Percentiles rank a stretch among this genome's conserved stretches.
These are phyloP conservation scores for Mesochorus sp. DNA, from an alignment of 2,888 invertebrate genomes.

Conservation along the genomic window DNA sequence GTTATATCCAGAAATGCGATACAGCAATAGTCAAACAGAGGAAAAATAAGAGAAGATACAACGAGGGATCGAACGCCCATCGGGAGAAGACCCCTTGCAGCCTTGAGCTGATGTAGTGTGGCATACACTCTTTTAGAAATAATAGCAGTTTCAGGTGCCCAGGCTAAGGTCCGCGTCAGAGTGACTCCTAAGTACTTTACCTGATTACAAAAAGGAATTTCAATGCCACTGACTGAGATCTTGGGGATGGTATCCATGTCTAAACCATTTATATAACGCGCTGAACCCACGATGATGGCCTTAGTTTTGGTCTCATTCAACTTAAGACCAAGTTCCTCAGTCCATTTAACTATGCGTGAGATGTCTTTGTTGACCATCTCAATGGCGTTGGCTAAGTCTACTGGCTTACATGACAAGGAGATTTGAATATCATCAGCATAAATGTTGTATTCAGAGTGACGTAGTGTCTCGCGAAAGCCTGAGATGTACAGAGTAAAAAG, in stretches of 20 bases:
- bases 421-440: slow-evolving; percentile 43
- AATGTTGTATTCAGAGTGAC: neutral
- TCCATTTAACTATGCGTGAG: no score
- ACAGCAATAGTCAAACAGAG: neutral
- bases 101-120: neutral
- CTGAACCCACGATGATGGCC: neutral
- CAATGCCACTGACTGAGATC: neutral
- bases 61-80: neutral
- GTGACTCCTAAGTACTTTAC: neutral
- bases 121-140: neutral
- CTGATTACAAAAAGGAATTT: neutral
- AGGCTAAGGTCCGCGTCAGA: neutral
- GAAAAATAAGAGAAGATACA: neutral
- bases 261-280: neutral
- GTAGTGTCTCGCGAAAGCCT: neutral
- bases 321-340: neutral
- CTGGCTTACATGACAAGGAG: neutral
- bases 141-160: neutral
- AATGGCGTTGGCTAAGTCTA: no score
- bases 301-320: neutral
- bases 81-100: neutral
- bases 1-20: no score
- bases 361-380: no score
- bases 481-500: slow-evolving; percentile 16
- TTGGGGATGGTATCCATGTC: neutral